A percentile compares a stretch with the other conserved stretches of the same genome.
phyloP scores from a whole-genome alignment of 53 echinoderm and acorn worm genomes.

The Echinarachnius parma region DNA sequence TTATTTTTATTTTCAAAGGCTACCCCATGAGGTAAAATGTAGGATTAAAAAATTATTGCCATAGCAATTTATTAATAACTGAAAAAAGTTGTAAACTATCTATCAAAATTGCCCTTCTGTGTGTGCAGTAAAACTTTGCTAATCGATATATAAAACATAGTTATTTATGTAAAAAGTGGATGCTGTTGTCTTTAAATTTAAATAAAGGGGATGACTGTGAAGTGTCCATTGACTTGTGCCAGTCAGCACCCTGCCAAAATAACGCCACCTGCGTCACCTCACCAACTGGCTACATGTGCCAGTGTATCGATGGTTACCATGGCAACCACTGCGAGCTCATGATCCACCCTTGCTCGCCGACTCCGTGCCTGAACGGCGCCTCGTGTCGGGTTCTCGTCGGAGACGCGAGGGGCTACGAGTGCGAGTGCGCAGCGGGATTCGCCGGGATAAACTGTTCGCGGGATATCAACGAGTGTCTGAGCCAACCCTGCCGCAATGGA shows the following conservation, averaged over 20 bases:
- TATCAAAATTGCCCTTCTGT: no score
- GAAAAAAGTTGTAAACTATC: no score
- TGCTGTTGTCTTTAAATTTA: not conserved
- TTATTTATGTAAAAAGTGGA: no score
- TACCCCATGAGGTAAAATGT: no score
- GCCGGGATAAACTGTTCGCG: conserved; percentile 43
- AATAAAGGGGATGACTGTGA: conserved; percentile 24
- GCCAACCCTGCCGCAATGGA: conserved; percentile 51
- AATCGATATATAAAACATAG: no score
- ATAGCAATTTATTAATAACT: no score
- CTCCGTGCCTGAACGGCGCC: conserved; percentile 69
- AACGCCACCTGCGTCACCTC: conserved; percentile 37
- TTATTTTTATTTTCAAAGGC: no score
- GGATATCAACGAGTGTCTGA: conserved; percentile 52
- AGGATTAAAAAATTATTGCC: no score
- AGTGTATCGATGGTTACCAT: conserved; percentile 46
- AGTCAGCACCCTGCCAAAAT: conserved; percentile 32
- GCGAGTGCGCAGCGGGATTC: conserved; percentile 46
- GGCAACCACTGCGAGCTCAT: conserved; percentile 49
- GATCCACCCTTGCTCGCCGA: conserved; percentile 49
- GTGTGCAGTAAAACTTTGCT: no score
- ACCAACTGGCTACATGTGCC: conserved; percentile 32
- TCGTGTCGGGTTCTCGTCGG: conserved; percentile 26
- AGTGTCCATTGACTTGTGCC: conserved; percentile 29
- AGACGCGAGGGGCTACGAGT: conserved; percentile 30